Base-by-base conservation (phyloP, 2,113 vertebrate species). In the Copsychus sechellarum region DNA sequence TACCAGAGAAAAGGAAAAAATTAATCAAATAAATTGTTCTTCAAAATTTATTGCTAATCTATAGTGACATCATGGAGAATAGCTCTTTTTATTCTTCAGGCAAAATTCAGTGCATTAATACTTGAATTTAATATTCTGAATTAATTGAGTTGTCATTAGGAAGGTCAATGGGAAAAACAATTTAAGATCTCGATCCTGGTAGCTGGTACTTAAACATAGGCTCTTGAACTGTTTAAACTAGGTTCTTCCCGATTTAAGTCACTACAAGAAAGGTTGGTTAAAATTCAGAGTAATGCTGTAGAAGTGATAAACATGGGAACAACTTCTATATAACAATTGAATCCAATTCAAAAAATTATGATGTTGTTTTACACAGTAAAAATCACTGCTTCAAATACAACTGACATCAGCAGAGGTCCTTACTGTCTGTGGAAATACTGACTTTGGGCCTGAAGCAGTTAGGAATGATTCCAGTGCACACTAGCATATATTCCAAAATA, bases 41-140 rank as follows among this genome's bases (percentile, higher is more conserved):
- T 80, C 80, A 51, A n/a, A 88, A 86, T 40, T 66, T 31, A 74
- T 60, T 95, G 33, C 51, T 85, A 34, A 74, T 61, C 50, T 86
- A 2, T 51, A 42, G 21, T 77, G 64, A 50, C 43, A 86, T 83
- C 21, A 60, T 70, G 60, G 34, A 58, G 34, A 81, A 34, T 81
- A 92, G 86, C 80, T 70, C 6, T 81, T 92, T 93, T 88, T 93
- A 80, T 38, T 90, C 15, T 90, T 93, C 67, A 78, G 34, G 51
- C 45, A 71, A 88, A 90, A 73, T 90, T 54, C 71, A 54, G 18
- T 77, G 34, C 79, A 77, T 93, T 95, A 86, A 66, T 92, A 83
- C 83, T 88, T 92, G 67, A 90, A 92, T 77, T 90, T 90, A 42
- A 21, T 88, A 77, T 62, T 94, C 64, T 66, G 62, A 82, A 83